Percentiles rank a stretch among this genome's conserved stretches.
Evolutionary conservation across 2,888 invertebrate genomes (phyloP).

Genomic region (Polyommatus iphigenia): DNA sequence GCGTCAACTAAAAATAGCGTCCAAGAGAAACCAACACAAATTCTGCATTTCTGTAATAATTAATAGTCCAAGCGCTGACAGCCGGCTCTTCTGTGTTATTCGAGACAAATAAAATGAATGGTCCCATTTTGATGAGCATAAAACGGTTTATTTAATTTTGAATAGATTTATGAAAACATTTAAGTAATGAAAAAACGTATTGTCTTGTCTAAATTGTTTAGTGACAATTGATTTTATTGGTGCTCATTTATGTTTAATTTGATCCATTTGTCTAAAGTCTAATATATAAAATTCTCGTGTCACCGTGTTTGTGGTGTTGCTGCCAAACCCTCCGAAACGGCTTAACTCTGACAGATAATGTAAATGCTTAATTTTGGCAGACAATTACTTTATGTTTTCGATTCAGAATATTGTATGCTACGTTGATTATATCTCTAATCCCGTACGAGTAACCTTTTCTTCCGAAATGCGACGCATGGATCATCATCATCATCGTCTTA

Average conservation of each 20-base stretch:
- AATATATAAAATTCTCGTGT: too few species aligned
- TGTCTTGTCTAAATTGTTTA: neutral
- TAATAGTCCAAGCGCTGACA: conserved; percentile 16
- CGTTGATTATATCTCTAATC: too few species aligned
- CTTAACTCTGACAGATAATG: too few species aligned
- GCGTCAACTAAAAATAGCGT: conserved; percentile 11
- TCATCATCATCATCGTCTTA: too few species aligned
- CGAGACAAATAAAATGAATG: conserved; percentile 1
- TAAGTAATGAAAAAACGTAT: neutral
- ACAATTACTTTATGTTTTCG: too few species aligned
- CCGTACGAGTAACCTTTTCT: too few species aligned
- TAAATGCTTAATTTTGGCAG: too few species aligned
- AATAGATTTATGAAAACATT: conserved; percentile 3
- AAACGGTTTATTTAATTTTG: neutral
- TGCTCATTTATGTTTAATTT: neutral
- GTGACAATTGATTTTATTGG: neutral
- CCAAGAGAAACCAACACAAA: neutral
- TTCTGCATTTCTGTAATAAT: conserved; percentile 23
- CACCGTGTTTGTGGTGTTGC: too few species aligned
- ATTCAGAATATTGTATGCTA: too few species aligned
- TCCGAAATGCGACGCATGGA: too few species aligned
- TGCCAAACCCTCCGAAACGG: too few species aligned
- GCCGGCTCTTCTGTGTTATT: neutral
- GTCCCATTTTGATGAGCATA: neutral
- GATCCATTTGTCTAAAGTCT: neutral